phyloP scores from a whole-genome alignment of 2,888 invertebrate genomes.

The Cacoxenus indagator region DNA sequence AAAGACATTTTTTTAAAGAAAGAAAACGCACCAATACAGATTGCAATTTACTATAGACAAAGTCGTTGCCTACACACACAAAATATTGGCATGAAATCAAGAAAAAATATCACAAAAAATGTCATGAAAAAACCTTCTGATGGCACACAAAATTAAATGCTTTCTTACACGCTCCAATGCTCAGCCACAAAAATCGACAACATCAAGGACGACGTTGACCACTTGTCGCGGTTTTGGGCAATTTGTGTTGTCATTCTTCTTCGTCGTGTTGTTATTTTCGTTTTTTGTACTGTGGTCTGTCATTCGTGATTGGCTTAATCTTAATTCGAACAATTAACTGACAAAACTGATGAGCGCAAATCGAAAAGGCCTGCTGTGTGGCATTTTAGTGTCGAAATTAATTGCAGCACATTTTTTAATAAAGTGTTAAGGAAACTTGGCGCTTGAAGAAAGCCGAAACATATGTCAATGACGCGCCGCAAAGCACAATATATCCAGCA shows the following conservation, averaged over 20 bases:
- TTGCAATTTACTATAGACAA: slow-evolving; percentile 65
- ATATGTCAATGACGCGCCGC: no score
- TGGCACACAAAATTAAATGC: slow-evolving; percentile 63
- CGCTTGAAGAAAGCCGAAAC: not conserved
- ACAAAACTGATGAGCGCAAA: slow-evolving; percentile 38
- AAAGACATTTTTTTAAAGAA: no score
- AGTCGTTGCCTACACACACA: slow-evolving; percentile 43
- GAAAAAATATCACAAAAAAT: slow-evolving; percentile 22
- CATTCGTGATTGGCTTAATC: slow-evolving; percentile 59
- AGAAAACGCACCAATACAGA: slow-evolving; percentile 25
- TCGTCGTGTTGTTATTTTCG: not conserved
- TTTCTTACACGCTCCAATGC: slow-evolving; percentile 60
- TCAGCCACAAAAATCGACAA: not conserved
- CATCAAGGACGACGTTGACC: slow-evolving; percentile 43
- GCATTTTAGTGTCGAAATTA: slow-evolving; percentile 40
- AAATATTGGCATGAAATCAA: not conserved
- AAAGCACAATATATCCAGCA: no score
- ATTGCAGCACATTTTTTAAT: slow-evolving; percentile 8
- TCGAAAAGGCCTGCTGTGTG: not conserved
- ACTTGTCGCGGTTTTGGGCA: slow-evolving; percentile 62
- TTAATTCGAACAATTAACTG: slow-evolving; percentile 54
- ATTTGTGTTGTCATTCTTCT: slow-evolving; percentile 54
- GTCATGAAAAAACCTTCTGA: slow-evolving; percentile 52
- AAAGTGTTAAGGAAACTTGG: not conserved
- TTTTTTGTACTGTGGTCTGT: slow-evolving; percentile 42